These are phyloP conservation scores for Drosophila sulfurigaster DNA, from an alignment of 1,140 invertebrate species.

Conservation along the genomic window DNA sequence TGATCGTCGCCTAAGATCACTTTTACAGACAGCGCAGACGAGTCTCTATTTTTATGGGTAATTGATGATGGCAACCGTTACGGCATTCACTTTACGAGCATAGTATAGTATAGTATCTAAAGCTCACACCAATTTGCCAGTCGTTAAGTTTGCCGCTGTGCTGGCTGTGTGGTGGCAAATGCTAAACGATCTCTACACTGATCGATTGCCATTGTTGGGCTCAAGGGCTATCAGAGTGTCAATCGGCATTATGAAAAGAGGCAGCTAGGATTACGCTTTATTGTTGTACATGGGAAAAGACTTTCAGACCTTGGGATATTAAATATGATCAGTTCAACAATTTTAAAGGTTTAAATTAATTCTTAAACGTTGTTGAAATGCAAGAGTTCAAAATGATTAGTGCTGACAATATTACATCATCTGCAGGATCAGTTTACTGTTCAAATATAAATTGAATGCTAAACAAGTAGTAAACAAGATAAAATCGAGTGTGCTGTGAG, in stretches of 20 bases:
- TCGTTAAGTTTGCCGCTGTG: constrained; percentile 46
- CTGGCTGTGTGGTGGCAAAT: constrained; percentile 43
- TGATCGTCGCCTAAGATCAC: constrained; percentile 67
- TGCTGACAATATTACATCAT: no score
- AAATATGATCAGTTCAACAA: neutral
- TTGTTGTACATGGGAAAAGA: constrained; percentile 1
- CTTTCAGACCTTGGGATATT: neutral
- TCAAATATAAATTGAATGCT: no score
- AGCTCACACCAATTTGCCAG: constrained; percentile 36
- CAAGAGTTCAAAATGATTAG: no score
- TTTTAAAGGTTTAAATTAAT: neutral
- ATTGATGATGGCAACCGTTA: constrained; percentile 43
- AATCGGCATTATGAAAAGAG: neutral
- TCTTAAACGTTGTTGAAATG: no score
- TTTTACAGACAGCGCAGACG: constrained; percentile 35
- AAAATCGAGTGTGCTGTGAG: no score
- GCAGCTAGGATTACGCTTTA: neutral
- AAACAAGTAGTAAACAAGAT: no score
- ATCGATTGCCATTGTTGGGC: constrained; percentile 19
- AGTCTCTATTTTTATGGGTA: constrained; percentile 35
- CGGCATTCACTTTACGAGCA: constrained; percentile 63
- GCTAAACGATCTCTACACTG: constrained; percentile 33
- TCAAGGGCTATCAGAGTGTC: constrained; percentile 39
- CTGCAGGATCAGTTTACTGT: no score
- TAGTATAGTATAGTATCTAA: neutral